A percentile compares a stretch with the other conserved stretches of the same genome.
phyloP scores from a whole-genome alignment of 2,888 invertebrate genomes.

The Tortricodes alternella region DNA sequence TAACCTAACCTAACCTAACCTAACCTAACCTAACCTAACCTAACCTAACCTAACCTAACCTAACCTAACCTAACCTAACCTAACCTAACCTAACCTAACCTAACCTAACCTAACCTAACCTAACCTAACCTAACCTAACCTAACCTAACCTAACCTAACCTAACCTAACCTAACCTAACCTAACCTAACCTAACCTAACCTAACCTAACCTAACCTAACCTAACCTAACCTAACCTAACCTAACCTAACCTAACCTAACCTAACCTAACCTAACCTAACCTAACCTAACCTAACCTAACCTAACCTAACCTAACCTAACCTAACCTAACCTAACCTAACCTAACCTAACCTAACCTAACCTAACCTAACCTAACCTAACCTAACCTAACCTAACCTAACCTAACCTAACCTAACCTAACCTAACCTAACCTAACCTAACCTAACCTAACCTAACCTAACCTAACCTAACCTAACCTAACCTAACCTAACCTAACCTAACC shows the following conservation, averaged over 20 bases:
- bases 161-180: background rate
- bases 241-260: conserved; percentile 7
- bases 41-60: background rate
- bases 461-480: conserved; percentile 30
- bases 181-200: background rate
- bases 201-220: background rate
- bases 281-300: background rate
- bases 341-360: conserved; percentile 11
- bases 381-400: conserved; percentile 15
- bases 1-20: background rate
- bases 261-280: background rate
- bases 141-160: background rate
- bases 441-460: conserved; percentile 34
- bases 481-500: conserved; percentile 30
- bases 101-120: background rate
- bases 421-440: conserved; percentile 30
- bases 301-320: conserved; percentile 4
- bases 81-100: background rate
- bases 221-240: background rate
- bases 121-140: background rate
- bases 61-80: background rate
- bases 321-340: background rate
- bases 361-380: conserved; percentile 15
- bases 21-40: background rate
- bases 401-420: conserved; percentile 7